Base-by-base conservation (phyloP, 2,113 vertebrate genomes). In the Pterocles burchelli region DNA sequence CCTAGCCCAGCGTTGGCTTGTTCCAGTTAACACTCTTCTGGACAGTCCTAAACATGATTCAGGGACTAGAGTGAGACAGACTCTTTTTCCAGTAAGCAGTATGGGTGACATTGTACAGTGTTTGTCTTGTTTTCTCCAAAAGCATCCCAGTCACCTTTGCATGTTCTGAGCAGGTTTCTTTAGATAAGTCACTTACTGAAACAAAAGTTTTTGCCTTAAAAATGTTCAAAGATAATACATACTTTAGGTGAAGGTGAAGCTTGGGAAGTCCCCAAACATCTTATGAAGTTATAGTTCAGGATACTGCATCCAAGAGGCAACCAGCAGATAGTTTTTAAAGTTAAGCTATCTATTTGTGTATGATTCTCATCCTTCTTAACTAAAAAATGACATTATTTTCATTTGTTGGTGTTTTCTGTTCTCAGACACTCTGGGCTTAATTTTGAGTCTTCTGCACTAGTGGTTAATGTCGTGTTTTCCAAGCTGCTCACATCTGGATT, bases 341-440 rank as follows among this genome's bases (percentile, higher is more conserved):
- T 43, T 62, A 46, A 82, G 7, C 28, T 36, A 36, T 15, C 11
- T 61, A 33, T 43, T 63, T 59, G 11, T 48, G 22, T 74, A 18
- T 65, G 8, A 26, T 54, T 74, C 13, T n/a, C 9, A 62, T 36
- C 19, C 4, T 2, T 65, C 3, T 57, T 38, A 59, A n/a, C 49
- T 67, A 24, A 67, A 51, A 26, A 71, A n/a, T 33, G 0, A 11
- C 4, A 57, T 48, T 71, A 0, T 6, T 67, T 63, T 77, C 0
- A 43, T 46, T 45, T 71, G 34, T 48, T 46, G 34, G 43, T 65
- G 8, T 76, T 4, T 59, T 80, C 22, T 62, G 4, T 41, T 90
- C 13, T 55, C 29, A 33, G 9, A 52, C 7, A 73, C 1, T 57
- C 10, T 17, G 10, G 16, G 4, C 59, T 90, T 61, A 49, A 43